Evolutionary conservation across 1,140 invertebrate genomes (phyloP), one percentile per base, ranked within the genome.

Genomic region (Magallana ariakensis): DNA sequence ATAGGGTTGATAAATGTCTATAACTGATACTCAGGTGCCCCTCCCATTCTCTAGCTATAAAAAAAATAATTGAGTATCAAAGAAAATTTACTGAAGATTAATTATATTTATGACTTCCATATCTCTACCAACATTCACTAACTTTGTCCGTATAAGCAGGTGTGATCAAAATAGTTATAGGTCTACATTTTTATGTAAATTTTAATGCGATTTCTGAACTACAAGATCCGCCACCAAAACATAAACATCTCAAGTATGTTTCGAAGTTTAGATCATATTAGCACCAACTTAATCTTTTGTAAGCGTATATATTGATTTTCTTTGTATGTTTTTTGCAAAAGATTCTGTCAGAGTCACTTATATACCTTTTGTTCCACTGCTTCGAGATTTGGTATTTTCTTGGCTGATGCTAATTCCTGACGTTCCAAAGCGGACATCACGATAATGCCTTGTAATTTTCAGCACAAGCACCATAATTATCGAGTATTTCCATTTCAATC

Each of bases 351-450:
- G 16, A 7, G 58, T 62, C 58, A 62, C 19, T 16, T 19, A 62
- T 26, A 75, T 75, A 75, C 66, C 66, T 75, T 75, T 26, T 75
- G 66, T 75, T 75, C 66, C 66, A 75, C 19, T 75, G 8, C 22
- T 75, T 75, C 66, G 66, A 26, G 66, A 75, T 11, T 75, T 75
- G 66, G 66, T 75, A 75, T 75, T 75, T 75, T 75, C 22, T 26
- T 75, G 66, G 19, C 66, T 75, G 66, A 75, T 75, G 66, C 66
- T 75, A 75, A 75, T 75, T 75, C 66, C 66, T 75, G 66, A 26
- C 66, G 66, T 75, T 75, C 66, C 66, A 26, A 9, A 26, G 66
- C 66, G 66, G 66, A 75, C 66, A 75, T 75, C 22, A 75, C 22
- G 66, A 75, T 26, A 75, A 75, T 26, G 66, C 10, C 66, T 75